phyloP scores from a whole-genome alignment of 2,888 invertebrate species.

The Orthosia gracilis region DNA sequence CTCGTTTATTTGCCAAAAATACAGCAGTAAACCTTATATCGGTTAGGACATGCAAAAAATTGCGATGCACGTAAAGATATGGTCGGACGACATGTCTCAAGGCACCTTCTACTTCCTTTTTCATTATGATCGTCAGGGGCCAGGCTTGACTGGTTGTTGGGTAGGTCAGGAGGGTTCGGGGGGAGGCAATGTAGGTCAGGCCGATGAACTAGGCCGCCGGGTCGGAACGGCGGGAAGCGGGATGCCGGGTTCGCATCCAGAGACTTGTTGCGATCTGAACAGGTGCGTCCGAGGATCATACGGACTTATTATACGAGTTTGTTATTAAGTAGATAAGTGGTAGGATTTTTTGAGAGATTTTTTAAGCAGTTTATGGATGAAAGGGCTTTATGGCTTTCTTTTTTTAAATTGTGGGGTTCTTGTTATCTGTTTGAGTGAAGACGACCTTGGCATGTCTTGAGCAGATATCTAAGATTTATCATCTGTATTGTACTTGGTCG shows the following conservation, averaged over 20 bases:
- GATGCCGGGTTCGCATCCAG: constrained; percentile 59
- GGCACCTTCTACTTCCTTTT: constrained; percentile 64
- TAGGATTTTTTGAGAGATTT: constrained; percentile 58
- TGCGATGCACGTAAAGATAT: constrained; percentile 55
- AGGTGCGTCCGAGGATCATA: constrained; percentile 69
- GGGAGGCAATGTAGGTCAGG: constrained; percentile 75
- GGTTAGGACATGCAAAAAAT: constrained; percentile 56
- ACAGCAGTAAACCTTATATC: constrained; percentile 32
- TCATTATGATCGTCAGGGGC: constrained; percentile 64
- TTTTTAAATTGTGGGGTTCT: constrained; percentile 26
- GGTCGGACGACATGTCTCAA: constrained; percentile 55
- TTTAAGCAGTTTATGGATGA: constrained; percentile 51
- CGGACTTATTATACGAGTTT: constrained; percentile 66
- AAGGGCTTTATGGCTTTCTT: constrained; percentile 20
- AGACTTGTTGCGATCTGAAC: constrained; percentile 69
- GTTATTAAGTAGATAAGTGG: constrained; percentile 67
- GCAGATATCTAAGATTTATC: constrained; percentile 53
- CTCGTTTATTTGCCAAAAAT: constrained; percentile 38
- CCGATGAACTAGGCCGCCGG: constrained; percentile 78
- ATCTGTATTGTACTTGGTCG: constrained; percentile 27
- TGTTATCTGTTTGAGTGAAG: constrained; percentile 2
- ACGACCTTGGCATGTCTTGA: constrained; percentile 51
- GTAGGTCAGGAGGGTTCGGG: constrained; percentile 61
- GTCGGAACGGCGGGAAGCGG: constrained; percentile 9
- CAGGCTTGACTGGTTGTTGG: constrained; percentile 50